Percentiles rank a stretch among this genome's conserved stretches.
phyloP scores from a whole-genome alignment of 2,113 vertebrate genomes.

The Mola mola region DNA sequence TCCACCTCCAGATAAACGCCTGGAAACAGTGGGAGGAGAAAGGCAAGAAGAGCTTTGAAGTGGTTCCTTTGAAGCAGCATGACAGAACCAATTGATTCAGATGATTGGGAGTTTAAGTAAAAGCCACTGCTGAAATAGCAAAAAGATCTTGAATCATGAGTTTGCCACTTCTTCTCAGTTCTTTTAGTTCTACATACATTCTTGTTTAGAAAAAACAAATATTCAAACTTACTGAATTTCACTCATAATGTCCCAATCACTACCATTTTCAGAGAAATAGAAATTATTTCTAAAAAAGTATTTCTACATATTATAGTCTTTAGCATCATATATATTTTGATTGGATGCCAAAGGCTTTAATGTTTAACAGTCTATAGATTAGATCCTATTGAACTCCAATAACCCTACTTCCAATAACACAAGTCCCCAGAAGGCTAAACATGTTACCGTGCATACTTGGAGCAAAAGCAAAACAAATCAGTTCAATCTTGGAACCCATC shows the following conservation, averaged over 20 bases:
- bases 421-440: constrained; percentile 41
- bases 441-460: constrained; percentile 19
- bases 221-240: neutral
- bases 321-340: constrained; percentile 44
- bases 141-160: constrained; percentile 49
- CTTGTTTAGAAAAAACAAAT: neutral
- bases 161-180: constrained; percentile 10
- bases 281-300: neutral
- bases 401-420: constrained; percentile 45
- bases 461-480: neutral
- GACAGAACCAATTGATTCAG: constrained; percentile 60
- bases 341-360: constrained; percentile 54
- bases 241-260: neutral
- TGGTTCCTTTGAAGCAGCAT: constrained; percentile 48
- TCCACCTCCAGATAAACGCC: constrained; percentile 30
- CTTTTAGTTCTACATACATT: constrained; percentile 23
- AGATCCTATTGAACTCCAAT: constrained; percentile 64
- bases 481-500: neutral
- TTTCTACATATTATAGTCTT: constrained; percentile 55
- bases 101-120: constrained; percentile 54
- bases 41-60: constrained; percentile 49
- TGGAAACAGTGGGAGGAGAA: constrained; percentile 72
- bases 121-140: constrained; percentile 31
- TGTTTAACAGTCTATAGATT: constrained; percentile 65
- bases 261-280: neutral